These are phyloP conservation scores for Rhombomys opimus DNA, from an alignment of 2,113 vertebrate species.

Conservation along the genomic window DNA sequence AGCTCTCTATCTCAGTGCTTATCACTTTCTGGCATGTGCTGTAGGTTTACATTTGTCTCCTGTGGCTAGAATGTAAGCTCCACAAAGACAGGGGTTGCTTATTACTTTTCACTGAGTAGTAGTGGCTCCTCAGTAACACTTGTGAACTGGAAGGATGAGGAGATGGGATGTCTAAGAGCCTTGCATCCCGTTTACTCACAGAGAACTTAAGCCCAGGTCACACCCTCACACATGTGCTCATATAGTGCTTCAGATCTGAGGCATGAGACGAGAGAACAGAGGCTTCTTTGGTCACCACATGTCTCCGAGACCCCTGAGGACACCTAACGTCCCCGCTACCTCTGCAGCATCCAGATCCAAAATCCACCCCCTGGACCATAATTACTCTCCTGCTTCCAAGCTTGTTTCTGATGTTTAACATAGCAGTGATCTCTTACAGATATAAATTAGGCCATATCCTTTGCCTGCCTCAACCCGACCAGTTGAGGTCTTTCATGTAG, in stretches of 20 bases:
- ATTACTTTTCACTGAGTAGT: neutral
- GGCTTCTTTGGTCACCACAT: neutral
- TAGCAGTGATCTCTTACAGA: slow-evolving; percentile 20
- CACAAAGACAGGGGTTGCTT: neutral
- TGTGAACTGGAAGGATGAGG: neutral
- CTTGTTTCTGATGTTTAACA: neutral
- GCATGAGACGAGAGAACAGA: neutral
- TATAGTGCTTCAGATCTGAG: neutral
- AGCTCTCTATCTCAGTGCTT: neutral
- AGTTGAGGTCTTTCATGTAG: neutral
- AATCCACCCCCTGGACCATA: neutral
- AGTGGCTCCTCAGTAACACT: neutral
- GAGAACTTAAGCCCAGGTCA: neutral
- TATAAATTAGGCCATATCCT: neutral
- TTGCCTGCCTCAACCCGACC: slow-evolving; percentile 20
- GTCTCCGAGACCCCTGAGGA: neutral
- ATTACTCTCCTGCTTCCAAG: neutral
- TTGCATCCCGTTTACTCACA: neutral
- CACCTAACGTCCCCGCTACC: neutral
- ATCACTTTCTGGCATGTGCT: neutral
- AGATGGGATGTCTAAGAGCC: neutral
- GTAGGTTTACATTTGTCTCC: neutral
- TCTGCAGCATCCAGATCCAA: too few relatives aligned
- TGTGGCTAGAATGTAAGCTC: neutral
- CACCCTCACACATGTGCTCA: too few relatives aligned